Evolutionary conservation across 2,797 vertebrate species (phyloP), one percentile per base, ranked within the genome.

Genomic region (Sebastes oblongus): DNA sequence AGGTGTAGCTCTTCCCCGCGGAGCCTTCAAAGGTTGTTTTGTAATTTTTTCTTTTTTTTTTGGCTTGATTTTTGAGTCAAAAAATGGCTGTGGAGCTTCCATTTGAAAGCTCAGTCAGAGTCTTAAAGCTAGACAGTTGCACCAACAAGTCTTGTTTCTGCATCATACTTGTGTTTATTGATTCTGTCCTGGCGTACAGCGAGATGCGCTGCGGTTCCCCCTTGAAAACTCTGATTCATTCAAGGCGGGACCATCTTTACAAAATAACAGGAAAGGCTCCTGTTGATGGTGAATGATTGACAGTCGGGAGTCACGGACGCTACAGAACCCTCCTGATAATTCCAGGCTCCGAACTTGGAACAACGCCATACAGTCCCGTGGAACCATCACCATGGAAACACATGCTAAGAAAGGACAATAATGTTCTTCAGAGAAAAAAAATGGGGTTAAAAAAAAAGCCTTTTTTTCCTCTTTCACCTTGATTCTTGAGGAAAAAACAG

Each of bases 211-310:
- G 83, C 72, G 69, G 46, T 64, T 58, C 78, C 83, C 71, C 87
- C 88, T 82, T 55, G 85, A 89, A 93, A 93, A 86, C 93, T 93
- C 89, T 92, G 91, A 93, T 93, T 94, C 84, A 92, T 91, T 93
- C 91, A 85, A 91, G 86, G 84, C 25, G 75, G 86, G 91, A 83
- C 78, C 88, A 3, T 88, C 82, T 84, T 77, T 67, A 62, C 60
- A 75, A 84, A 77, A 75, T 22, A 79, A 79, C 84, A 77, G 76
- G 73, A 82, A 60, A 61, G 55, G 59, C 86, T 91, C 92, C 82
- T 59, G 89, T 84, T 42, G 75, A 82, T 67, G 84, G 84, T 62
- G 52, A 83, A 80, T 94, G 93, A 94, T 92, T 91, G 91, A 93
- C 81, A 71, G 90, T 73, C 65, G 78, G 84, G 88, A 89, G 86